Percentiles rank a stretch among this genome's conserved stretches.
phyloP scores from a whole-genome alignment of 2,113 vertebrate species.

The Piaya cayana region DNA sequence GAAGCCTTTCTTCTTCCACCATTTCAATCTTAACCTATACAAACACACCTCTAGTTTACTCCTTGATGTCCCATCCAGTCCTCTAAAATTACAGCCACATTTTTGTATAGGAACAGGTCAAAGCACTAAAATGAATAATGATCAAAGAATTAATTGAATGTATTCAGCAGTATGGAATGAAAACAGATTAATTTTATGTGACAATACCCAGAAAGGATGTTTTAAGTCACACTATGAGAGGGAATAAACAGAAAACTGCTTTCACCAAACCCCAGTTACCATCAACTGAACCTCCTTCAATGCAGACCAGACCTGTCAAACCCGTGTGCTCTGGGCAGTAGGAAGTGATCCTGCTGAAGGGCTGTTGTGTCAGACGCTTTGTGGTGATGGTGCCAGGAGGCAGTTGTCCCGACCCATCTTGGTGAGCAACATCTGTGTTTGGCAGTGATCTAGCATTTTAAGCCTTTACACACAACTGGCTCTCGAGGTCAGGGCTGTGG shows the following conservation, averaged over 20 bases:
- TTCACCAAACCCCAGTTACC: background rate
- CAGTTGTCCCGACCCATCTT: background rate
- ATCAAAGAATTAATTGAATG: constrained; percentile 33
- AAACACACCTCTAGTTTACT: background rate
- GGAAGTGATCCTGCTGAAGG: background rate
- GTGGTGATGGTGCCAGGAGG: background rate
- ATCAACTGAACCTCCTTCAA: background rate
- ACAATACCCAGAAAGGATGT: background rate
- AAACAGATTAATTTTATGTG: constrained; percentile 50
- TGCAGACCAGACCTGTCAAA: background rate
- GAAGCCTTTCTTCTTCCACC: constrained; percentile 5
- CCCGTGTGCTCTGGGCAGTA: background rate
- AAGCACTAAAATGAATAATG: background rate
- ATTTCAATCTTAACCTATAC: background rate
- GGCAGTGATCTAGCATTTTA: background rate
- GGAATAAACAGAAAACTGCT: background rate
- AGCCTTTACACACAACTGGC: background rate
- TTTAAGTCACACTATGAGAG: background rate
- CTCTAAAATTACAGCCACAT: background rate
- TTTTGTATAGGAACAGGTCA: constrained; percentile 49
- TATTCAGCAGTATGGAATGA: constrained; percentile 52
- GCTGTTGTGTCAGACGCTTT: background rate
- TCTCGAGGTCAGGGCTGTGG: background rate
- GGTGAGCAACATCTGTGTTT: background rate
- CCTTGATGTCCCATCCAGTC: background rate